These are phyloP conservation scores for Gulo gulo DNA, from an alignment of 2,113 vertebrate species.

Conservation along the genomic window DNA sequence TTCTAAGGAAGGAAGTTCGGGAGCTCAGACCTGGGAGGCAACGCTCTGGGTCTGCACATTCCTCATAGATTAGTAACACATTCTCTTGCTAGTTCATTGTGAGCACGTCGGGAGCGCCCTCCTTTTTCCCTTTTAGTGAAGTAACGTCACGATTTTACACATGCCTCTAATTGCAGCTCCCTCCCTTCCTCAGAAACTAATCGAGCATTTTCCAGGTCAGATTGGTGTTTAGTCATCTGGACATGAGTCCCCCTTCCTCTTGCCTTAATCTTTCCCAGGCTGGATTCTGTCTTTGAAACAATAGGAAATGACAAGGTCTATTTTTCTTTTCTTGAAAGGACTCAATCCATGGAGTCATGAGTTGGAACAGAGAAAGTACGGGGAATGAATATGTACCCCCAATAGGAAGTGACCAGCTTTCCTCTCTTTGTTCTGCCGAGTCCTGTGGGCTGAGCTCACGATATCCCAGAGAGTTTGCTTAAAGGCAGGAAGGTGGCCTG, in stretches of 20 bases:
- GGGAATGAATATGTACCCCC: constrained; percentile 56
- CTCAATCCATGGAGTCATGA: constrained; percentile 32
- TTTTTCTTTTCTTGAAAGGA: constrained; percentile 74
- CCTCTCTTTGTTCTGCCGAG: constrained; percentile 91
- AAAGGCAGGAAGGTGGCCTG: constrained; percentile 77
- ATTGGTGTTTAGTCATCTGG: constrained; percentile 65
- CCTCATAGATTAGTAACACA: constrained; percentile 6
- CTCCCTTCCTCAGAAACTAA: constrained; percentile 67
- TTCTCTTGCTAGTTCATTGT: constrained; percentile 7
- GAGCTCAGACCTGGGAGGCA: background rate
- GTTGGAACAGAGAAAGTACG: constrained; percentile 60
- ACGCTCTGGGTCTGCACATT: constrained; percentile 19
- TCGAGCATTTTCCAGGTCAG: constrained; percentile 70
- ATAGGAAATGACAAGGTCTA: constrained; percentile 78
- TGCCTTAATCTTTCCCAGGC: constrained; percentile 71
- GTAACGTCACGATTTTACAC: background rate
- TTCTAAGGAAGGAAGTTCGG: constrained; percentile 53
- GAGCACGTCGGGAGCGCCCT: background rate
- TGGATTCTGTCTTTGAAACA: constrained; percentile 54
- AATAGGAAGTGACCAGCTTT: constrained; percentile 91
- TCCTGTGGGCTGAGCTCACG: constrained; percentile 64
- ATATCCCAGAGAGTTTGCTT: constrained; percentile 60
- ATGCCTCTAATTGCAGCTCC: constrained; percentile 59
- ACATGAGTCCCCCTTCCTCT: constrained; percentile 62
- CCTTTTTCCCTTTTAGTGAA: background rate